Evolutionary conservation across 2,113 vertebrate genomes (phyloP), one percentile per base, ranked within the genome.

Genomic region (Cardinalis cardinalis): DNA sequence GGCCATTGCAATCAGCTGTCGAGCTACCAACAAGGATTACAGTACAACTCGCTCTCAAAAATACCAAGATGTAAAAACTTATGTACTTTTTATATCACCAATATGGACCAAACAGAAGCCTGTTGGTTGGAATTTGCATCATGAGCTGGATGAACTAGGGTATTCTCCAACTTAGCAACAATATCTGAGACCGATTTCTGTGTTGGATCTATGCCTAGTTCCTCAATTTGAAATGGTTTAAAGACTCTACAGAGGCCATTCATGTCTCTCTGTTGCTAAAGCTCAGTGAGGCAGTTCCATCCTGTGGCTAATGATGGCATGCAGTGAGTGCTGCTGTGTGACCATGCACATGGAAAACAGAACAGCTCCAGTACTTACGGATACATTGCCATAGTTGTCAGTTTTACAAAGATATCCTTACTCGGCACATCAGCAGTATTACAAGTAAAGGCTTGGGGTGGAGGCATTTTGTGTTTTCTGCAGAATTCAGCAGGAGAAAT

Each of bases 371-470:
- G 92, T 98, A 99, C 99, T 99, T 98, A 99, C 99, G 99, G 99
- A 94, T 99, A 99, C 99, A 99, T 99, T 94, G 99, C 99, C 99
- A 99, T 99, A 29, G 99, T 99, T 94, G 99, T 99, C 97, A 99
- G 96, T 95, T 99, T 99, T 75, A 98, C 98, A 97, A 99, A 99
- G 97, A 99, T 97, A 94, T 99, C 99, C 93, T 98, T 99, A 97
- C 94, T 98, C 43, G 98, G 99, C 14, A 97, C 97, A 8, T 99
- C 99, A 31, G 96, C 92, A 5, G 98, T 98, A 92, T 98, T 99
- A 96, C 99, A 99, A 46, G 98, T 99, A 97, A 99, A 99, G 92
- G 97, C 97, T 97, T 99, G 99, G 29, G 99, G 99, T 38, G 99
- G 99, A 97, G 99, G 99, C 97, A 99, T 99, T 98, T 99, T 99